A percentile compares a stretch with the other conserved stretches of the same genome.
phyloP scores from a whole-genome alignment of 2,888 invertebrate genomes.

The Eupithecia vulgata region DNA sequence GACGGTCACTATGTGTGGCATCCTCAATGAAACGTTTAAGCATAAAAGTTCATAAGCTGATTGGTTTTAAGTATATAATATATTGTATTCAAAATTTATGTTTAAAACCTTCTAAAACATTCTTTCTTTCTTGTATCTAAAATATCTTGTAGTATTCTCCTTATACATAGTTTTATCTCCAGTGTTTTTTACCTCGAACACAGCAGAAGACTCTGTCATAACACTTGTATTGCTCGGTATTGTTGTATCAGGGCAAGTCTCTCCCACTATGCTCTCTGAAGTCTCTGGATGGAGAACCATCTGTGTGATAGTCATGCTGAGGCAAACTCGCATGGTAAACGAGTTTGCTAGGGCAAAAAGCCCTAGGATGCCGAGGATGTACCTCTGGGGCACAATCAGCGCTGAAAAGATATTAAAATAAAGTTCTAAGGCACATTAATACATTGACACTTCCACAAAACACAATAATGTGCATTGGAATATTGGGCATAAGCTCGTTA shows the following conservation, averaged over 20 bases:
- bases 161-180: background rate
- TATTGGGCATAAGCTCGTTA: too few species aligned
- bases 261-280: constrained; percentile 72
- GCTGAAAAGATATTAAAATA: constrained; percentile 65
- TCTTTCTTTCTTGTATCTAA: too few species aligned
- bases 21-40: too few species aligned
- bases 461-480: background rate
- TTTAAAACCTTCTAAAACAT: too few species aligned
- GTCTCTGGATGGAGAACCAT: constrained; percentile 79
- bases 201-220: constrained; percentile 41
- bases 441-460: too few species aligned
- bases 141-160: too few species aligned
- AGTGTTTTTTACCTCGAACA: constrained; percentile 22
- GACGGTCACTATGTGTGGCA: too few species aligned
- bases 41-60: too few species aligned
- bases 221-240: constrained; percentile 31
- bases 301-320: constrained; percentile 88
- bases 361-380: constrained; percentile 87
- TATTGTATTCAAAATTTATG: too few species aligned
- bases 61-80: too few species aligned
- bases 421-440: too few species aligned
- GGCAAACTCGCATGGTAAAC: constrained; percentile 88
- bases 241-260: constrained; percentile 75
- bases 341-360: constrained; percentile 88
- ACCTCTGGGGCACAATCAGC: constrained; percentile 86